Base-by-base conservation (phyloP, 2,797 vertebrate genomes). In the Muscicapa comitata region DNA sequence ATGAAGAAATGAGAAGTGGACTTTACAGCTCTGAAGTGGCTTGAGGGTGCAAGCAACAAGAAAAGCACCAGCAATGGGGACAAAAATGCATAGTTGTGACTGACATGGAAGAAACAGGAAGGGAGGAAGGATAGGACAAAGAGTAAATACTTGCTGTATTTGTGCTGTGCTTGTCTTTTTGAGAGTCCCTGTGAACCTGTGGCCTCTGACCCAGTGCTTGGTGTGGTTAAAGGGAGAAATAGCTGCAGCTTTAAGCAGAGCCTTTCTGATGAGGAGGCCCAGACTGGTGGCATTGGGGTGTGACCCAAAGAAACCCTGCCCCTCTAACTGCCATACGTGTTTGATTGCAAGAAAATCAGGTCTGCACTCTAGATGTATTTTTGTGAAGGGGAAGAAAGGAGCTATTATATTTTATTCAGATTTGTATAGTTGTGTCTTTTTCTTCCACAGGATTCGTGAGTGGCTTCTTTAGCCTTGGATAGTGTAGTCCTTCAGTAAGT, bases 321-420 rank as follows among this genome's bases (percentile, higher is more conserved):
- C 24, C 47, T 9, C 7, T 92, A 84, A 76, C 28, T 66, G 50
- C 82, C 71, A 45, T 54, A 29, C n/a, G 35, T 77, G 35, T 75
- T 78, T 40, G 45, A 37, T 78, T 88, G 90, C 31, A 80, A 78
- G 74, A 93, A 95, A 92, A 76, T 61, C 6, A 18, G 33, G 29
- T 42, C 70, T 84, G 6, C 37, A 47, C 37, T 84, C 17, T 24
- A 76, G 53, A 81, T 53, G 35, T 78, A 45, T 82, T 95, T 95
- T 79, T 90, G 12, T 80, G 63, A 81, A 61, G 24, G 25, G 15
- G 3, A 45, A 61, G 47, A 55, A 31, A 86, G 11, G 29, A 84
- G 6, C 14, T 17, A 43, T n/a, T 37, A 45, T 93, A 65, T 94
- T 96, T 96, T 93, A 75, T 90, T 93, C 72, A 79, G 59, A 87